Evolutionary conservation across 2,888 invertebrate genomes (phyloP), one percentile per base, ranked within the genome.

Genomic region (Antheraea yamamai): DNA sequence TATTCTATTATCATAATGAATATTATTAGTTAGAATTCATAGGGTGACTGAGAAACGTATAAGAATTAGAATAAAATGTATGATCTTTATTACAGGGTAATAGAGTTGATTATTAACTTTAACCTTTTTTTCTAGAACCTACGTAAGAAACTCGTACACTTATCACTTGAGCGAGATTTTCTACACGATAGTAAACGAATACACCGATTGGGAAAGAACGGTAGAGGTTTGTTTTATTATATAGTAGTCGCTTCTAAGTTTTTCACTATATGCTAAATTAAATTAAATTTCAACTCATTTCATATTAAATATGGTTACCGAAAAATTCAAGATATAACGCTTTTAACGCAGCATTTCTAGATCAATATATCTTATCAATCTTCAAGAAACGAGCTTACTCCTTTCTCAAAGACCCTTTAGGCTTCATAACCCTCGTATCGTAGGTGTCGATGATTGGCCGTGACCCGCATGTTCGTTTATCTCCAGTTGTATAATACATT

Each of bases 91-190:
- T 3, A 23, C 58, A 58, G 8, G n/a, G 6, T 58, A 8, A 1
- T n/a, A 58, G 2, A n/a, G 18, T 30, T 6, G 64, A 35, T 4
- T 3, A 23, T 61, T 23, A 72, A 72, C 35, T 51, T n/a, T 20
- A 4, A 16, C 30, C 39, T 74, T 75, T 78, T 76, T 74, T 91
- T 92, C 72, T 89, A 96, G 98, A 87, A 98, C 98, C 58, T 98
- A 98, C 91, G 99, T 99, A 75, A 96, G 99, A 78, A 99, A 99
- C 92, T 97, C 98, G 55, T 99, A 98, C 94, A 97, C 97, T 79
- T 99, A 98, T 94, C 99, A 99, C 91, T 96, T 99, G 82, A 98
- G 98, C 88, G 99, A 99, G 93, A 99, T 99, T 86, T 98, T 98
- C 95, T 98, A 98, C 91, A 98, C 99, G 81, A 97, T 99, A 76